Evolutionary conservation across 2,888 invertebrate genomes (phyloP), one percentile per base, ranked within the genome.

Genomic region (Volucella inflata): DNA sequence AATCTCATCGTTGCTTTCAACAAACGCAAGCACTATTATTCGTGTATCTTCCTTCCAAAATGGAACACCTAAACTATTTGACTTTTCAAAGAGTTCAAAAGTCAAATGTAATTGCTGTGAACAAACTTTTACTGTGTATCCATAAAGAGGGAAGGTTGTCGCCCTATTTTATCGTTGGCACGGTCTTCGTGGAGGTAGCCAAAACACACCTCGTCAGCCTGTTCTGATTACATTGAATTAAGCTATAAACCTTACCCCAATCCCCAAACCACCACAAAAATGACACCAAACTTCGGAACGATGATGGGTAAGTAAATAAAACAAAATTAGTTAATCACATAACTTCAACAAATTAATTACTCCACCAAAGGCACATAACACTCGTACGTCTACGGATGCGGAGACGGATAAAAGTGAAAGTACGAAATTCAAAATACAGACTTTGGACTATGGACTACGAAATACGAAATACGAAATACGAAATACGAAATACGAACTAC

Each of bases 301-400:
- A 53, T 42, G 48, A 55, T 57, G 57, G 64, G 67, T 80, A 74
- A 65, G 62, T 78, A 64, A 64, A 80, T 80, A 80, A 80, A 76
- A 71, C 59, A 50, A 30, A 84, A 84, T 80, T 80, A 75, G 59
- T 50, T 75, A 75, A 84, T 70, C 57, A 71, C 67, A 71, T 42
- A 76, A 53, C 70, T 40, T 16, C 53, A 76, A 59, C 40, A 67
- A 80, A 80, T 70, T 84, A 84, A 80, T 76, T 76, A 75, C 70
- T 64, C 64, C 64, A 70, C 75, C 70, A 53, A 65, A 36, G 70
- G 60, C 70, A 71, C 50, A 76, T 76, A 30, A 30, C 30, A 30
- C 30, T 30, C 30, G 6, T 30, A 30, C 30, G 30, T 30, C 30
- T 30, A 30, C 6, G 30, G 30, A 6, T 30, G 30, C 6, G 30